Evolutionary conservation across 2,888 invertebrate species (phyloP).

Genomic region (Balanococcus diminutus): DNA sequence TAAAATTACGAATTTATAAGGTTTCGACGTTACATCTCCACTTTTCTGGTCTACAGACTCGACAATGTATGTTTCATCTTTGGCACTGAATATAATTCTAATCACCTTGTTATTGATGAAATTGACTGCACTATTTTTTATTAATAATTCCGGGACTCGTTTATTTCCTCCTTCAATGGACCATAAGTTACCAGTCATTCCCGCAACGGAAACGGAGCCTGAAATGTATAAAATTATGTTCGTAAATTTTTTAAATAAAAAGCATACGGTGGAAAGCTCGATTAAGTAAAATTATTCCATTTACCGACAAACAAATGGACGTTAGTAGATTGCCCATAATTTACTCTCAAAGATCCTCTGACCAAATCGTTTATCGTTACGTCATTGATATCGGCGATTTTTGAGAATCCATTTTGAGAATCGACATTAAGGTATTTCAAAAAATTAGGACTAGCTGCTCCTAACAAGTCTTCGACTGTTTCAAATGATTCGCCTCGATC

Average conservation of each 20-base stretch:
- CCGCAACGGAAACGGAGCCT: conserved; percentile 65
- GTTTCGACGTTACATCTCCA: conserved; percentile 7
- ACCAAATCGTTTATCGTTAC: conserved; percentile 67
- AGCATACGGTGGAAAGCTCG: neutral
- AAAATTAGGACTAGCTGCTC: conserved; percentile 65
- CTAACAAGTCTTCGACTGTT: conserved; percentile 64
- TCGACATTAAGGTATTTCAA: conserved; percentile 62
- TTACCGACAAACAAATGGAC: conserved; percentile 67
- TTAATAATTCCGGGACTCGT: conserved; percentile 62
- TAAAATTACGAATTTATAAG: conserved; percentile 67
- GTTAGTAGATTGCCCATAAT: conserved; percentile 68
- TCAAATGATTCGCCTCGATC: conserved; percentile 64
- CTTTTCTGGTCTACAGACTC: conserved; percentile 32
- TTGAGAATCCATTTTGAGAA: conserved; percentile 61
- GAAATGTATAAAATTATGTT: conserved; percentile 58
- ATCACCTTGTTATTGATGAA: conserved; percentile 61
- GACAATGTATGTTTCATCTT: conserved; percentile 57
- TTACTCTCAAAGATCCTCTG: conserved; percentile 65
- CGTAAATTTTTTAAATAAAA: neutral
- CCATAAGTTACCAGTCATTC: conserved; percentile 66
- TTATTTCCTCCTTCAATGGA: conserved; percentile 69
- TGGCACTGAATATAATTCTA: conserved; percentile 59
- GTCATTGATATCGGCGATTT: conserved; percentile 62
- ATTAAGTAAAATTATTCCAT: conserved; percentile 55
- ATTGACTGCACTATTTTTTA: conserved; percentile 62